Percentiles rank a stretch among this genome's conserved stretches.
phyloP scores from a whole-genome alignment of 2,888 invertebrate species.

The Molanna angustata region DNA sequence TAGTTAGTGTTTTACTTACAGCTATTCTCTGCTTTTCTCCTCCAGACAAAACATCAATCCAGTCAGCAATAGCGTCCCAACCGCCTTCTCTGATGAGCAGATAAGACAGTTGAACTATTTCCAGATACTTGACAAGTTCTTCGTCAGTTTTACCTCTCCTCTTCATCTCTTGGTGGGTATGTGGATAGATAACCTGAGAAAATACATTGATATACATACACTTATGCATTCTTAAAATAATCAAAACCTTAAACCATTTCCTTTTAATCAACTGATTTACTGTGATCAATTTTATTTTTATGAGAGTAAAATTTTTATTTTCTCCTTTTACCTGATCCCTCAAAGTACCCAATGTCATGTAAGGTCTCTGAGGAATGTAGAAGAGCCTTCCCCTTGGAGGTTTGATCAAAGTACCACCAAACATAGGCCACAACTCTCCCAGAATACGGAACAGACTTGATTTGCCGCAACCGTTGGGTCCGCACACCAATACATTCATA shows the following conservation, averaged over 20 bases:
- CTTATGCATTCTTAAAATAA: too few species aligned
- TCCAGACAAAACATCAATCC: slow-evolving; percentile 97
- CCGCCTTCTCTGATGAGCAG: slow-evolving; percentile 81
- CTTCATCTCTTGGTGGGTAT: slow-evolving; percentile 81
- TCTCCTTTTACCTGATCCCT: slow-evolving; percentile 89
- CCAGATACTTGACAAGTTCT: slow-evolving; percentile 72
- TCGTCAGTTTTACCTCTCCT: slow-evolving; percentile 75
- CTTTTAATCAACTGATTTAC: too few species aligned
- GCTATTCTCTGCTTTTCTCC: slow-evolving; percentile 98
- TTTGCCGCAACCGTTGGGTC: slow-evolving; percentile 98
- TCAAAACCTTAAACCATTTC: too few species aligned
- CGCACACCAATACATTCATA: slow-evolving; percentile 96
- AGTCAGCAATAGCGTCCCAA: slow-evolving; percentile 92
- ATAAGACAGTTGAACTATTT: slow-evolving; percentile 81
- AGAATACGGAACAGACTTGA: slow-evolving; percentile 94
- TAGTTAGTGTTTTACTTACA: slow-evolving; percentile 47
- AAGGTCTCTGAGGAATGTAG: slow-evolving; percentile 95
- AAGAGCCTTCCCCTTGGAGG: slow-evolving; percentile 95
- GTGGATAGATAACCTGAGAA: slow-evolving; percentile 94
- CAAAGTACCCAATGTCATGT: slow-evolving; percentile 95
- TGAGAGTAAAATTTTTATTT: too few species aligned
- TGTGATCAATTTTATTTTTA: too few species aligned
- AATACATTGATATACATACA: too few species aligned
- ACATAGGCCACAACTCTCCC: slow-evolving; percentile 97
- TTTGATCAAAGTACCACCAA: slow-evolving; percentile 90